Conservation (phyloP, 2,888 invertebrate genomes). For the Oscheius sp. region DNA sequence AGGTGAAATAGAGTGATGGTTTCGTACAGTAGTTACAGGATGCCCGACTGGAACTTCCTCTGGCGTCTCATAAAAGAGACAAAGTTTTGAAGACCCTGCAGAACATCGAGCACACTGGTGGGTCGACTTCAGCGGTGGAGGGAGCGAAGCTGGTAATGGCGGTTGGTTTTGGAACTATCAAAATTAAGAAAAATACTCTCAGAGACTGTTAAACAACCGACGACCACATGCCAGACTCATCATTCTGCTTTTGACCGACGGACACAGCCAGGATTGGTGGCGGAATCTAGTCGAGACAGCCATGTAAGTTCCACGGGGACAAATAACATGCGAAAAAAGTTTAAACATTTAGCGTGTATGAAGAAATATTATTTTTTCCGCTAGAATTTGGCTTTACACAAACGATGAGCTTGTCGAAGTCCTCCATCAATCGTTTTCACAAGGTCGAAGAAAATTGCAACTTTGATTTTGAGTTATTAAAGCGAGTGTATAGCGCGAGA, state of each 20-base stretch:
- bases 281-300: constrained; percentile 43
- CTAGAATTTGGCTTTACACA: too few relatives aligned
- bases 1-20: constrained; percentile 12
- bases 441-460: too few relatives aligned
- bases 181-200: background rate
- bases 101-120: constrained; percentile 53
- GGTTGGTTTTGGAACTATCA: constrained; percentile 1
- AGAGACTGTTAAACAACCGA: constrained; percentile 24
- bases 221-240: constrained; percentile 48
- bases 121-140: constrained; percentile 46
- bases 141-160: constrained; percentile 44
- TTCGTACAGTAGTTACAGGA: constrained; percentile 16
- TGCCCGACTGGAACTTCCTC: constrained; percentile 35
- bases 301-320: constrained; percentile 6
- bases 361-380: too few relatives aligned
- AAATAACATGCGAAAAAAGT: background rate
- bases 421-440: too few relatives aligned
- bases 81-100: constrained; percentile 46
- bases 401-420: too few relatives aligned
- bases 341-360: too few relatives aligned
- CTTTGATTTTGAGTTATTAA: too few relatives aligned
- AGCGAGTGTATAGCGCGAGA: too few relatives aligned
- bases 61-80: constrained; percentile 27
- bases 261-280: constrained; percentile 54
- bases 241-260: constrained; percentile 54